Base-by-base conservation (phyloP, 2,113 vertebrate species). In the Melospiza georgiana region DNA sequence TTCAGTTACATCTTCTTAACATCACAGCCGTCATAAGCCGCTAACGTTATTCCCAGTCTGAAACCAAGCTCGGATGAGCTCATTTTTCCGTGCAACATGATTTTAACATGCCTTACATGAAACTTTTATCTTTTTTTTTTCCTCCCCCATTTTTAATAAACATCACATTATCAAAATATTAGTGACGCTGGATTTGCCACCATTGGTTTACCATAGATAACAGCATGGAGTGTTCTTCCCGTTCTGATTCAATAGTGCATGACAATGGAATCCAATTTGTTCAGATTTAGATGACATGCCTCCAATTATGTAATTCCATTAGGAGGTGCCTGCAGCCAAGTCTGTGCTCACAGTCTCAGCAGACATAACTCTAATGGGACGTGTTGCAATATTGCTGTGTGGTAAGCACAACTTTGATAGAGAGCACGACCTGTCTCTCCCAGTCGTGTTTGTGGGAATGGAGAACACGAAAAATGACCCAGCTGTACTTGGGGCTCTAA, bases 251-350 rank as follows among this genome's bases (percentile, higher is more conserved):
- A 94, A 75, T 96, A 95, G 95, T 92, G 89, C 93, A 94, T 96
- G 97, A 95, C 90, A 96, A 94, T 94, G 74, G 93, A 97, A 98
- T 97, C 96, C 90, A 96, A 93, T 97, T 94, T 97, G 95, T 97
- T 96, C 94, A 94, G 84, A 93, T 96, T 95, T 95, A 97, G 96
- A 96, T 97, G 97, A 96, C 95, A 97, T 97, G 90, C 83, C 96
- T 97, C 93, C 95, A 96, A 94, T 96, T 98, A 97, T 97, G 90
- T 94, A 96, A 97, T 97, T 97, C 94, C 83, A 92, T 96, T 96
- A 97, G 31, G 69, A 97, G 94, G 81, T 95, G 97, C 93, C 87
- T 94, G 85, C 91, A 97, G 92, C 91, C 88, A 84, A 92, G 90
- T 94, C 95, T 96, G 91, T 84, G 93, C 92, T 91, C 67, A 21